Conservation (phyloP, 2,888 invertebrate species). For the Eledona agricola region DNA sequence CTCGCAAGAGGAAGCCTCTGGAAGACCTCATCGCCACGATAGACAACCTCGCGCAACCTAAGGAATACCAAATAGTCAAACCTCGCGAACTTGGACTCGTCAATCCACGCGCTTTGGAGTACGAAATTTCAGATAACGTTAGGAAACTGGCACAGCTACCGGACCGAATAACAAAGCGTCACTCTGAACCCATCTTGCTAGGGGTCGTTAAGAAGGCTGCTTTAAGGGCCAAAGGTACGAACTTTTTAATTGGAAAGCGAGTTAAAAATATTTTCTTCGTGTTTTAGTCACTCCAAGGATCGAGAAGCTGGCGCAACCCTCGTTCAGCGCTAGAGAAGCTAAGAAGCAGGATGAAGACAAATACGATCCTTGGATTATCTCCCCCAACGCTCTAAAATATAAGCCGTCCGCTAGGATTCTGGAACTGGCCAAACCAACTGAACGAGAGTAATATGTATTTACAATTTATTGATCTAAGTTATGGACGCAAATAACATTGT, state of each 20-base stretch:
- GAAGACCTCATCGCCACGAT: slow-evolving; percentile 23
- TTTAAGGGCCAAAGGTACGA: slow-evolving; percentile 21
- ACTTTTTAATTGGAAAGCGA: not conserved
- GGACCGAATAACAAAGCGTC: slow-evolving; percentile 31
- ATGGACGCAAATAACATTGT: slow-evolving; percentile 62
- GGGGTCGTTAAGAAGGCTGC: slow-evolving; percentile 44
- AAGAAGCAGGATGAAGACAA: slow-evolving; percentile 61
- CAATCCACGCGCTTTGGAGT: slow-evolving; percentile 41
- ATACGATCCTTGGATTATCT: slow-evolving; percentile 64
- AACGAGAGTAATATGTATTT: slow-evolving; percentile 53
- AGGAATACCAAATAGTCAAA: slow-evolving; percentile 31
- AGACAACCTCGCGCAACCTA: slow-evolving; percentile 46
- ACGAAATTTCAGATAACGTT: slow-evolving; percentile 46
- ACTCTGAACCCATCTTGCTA: slow-evolving; percentile 42
- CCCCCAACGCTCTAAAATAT: slow-evolving; percentile 64
- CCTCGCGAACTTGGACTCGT: slow-evolving; percentile 41
- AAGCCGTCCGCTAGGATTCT: slow-evolving; percentile 61
- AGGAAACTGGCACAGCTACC: slow-evolving; percentile 43
- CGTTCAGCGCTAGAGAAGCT: slow-evolving; percentile 48
- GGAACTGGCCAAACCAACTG: slow-evolving; percentile 63
- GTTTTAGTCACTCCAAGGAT: slow-evolving; percentile 52
- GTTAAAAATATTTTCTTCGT: too few relatives aligned
- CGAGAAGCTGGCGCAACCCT: slow-evolving; percentile 55
- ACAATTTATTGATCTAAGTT: slow-evolving; percentile 59
- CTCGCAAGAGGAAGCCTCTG: slow-evolving; percentile 8